Evolutionary conservation across 2,888 invertebrate genomes (phyloP), one percentile per base, ranked within the genome.

Genomic region (Synanthedon formicaeformis): DNA sequence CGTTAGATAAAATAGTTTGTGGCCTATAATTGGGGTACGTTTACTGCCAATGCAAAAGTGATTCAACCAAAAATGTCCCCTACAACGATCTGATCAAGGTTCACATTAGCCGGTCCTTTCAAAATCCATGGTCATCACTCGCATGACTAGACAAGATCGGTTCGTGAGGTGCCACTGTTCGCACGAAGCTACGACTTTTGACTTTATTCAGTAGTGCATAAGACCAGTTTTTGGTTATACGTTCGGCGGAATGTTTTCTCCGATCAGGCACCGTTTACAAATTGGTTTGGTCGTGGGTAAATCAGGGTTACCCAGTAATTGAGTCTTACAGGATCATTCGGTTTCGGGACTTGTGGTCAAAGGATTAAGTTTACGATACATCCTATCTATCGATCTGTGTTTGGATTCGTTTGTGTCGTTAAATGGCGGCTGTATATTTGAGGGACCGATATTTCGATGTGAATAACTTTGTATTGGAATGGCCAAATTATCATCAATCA

Each of bases 1-100:
- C 71, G 83, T 82, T 80, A 83, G 84, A 84, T 84, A 84, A 85
- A 86, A 85, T 84, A 85, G 84, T 85, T 85, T 84, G 84, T 83
- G 85, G 85, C 72, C 84, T 82, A 85, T 86, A 86, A 85, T 84
- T 85, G 85, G 77, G 81, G 81, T 77, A 72, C 77, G 72, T 73
- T 68, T 65, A 58, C 65, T 66, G 60, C 68, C 64, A 60, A 63
- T 61, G 59, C 60, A 57, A 58, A 41, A 10, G 13, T n/a, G 27
- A 23, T 34, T 10, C 57, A 64, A 55, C 52, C 59, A 27, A 74
- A 72, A 73, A 56, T 53, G 51, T 41, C 66, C 70, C 60, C 55
- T 74, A 67, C 51, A 6, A 16, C 52, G n/a, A 54, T 45, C 49
- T 27, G 50, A 50, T 61, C 57, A 75, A 61, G 66, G 77, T 65